phyloP scores from a whole-genome alignment of 2,113 vertebrate genomes.

The Plotosus lineatus region DNA sequence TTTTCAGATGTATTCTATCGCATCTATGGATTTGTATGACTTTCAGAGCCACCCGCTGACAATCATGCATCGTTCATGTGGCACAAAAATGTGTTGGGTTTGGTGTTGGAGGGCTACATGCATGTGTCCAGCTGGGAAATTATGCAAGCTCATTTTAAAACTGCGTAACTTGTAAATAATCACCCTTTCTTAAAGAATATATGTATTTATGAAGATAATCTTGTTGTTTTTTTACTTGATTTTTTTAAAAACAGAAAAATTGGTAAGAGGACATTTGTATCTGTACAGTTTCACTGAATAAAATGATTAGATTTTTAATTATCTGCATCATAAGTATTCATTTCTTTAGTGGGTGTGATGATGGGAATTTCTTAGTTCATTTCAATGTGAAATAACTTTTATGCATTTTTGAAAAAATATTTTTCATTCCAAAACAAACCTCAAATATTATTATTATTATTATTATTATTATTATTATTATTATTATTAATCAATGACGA shows the following conservation, averaged over 20 bases:
- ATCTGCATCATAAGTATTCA: slow-evolving; percentile 21
- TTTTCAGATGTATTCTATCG: slow-evolving; percentile 50
- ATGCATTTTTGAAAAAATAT: too few relatives aligned
- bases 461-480: background rate
- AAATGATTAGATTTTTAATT: slow-evolving; percentile 75
- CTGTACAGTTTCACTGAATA: slow-evolving; percentile 87
- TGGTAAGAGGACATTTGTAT: slow-evolving; percentile 74
- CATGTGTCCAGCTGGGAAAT: slow-evolving; percentile 73
- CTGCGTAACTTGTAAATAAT: slow-evolving; percentile 79
- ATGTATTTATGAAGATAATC: slow-evolving; percentile 81
- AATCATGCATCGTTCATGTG: slow-evolving; percentile 56
- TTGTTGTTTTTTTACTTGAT: slow-evolving; percentile 80
- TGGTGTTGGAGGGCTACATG: slow-evolving; percentile 54
- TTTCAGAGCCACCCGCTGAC: slow-evolving; percentile 53
- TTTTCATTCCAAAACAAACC: too few relatives aligned
- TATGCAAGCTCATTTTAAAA: slow-evolving; percentile 69
- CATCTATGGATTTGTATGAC: slow-evolving; percentile 50
- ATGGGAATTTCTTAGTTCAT: background rate
- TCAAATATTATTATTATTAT: background rate
- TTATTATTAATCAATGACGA: background rate
- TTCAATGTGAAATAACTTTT: background rate
- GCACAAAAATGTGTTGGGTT: slow-evolving; percentile 40
- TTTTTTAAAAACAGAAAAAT: slow-evolving; percentile 54
- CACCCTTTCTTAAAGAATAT: slow-evolving; percentile 82
- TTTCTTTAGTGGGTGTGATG: background rate